Conservation (phyloP, 2,797 vertebrate genomes). For the Nannoperca obscura region DNA sequence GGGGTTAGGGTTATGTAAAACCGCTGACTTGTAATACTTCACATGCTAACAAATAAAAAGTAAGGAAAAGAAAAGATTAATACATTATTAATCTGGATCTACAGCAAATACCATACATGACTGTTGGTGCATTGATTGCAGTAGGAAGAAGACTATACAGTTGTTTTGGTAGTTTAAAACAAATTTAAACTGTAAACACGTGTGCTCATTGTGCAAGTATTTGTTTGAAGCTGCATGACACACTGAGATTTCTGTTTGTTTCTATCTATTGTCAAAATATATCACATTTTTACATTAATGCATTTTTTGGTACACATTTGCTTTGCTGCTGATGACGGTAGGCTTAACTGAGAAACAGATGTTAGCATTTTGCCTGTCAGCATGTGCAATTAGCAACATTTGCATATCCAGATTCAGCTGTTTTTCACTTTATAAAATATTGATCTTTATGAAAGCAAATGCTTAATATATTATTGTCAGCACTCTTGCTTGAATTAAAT, state of each 20-base stretch:
- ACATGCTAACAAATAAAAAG: background rate
- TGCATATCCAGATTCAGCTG: slow-evolving; percentile 82
- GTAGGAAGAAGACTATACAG: slow-evolving; percentile 3
- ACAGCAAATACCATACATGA: background rate
- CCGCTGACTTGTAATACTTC: background rate
- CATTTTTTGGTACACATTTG: slow-evolving; percentile 62
- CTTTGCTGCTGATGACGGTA: slow-evolving; percentile 75
- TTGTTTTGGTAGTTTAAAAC: slow-evolving; percentile 32
- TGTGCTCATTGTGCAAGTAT: slow-evolving; percentile 75
- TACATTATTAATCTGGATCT: background rate
- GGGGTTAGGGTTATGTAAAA: background rate
- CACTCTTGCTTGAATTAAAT: slow-evolving; percentile 7
- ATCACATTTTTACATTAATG: slow-evolving; percentile 78
- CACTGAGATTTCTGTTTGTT: slow-evolving; percentile 76
- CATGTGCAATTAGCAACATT: slow-evolving; percentile 87
- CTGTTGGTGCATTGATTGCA: background rate
- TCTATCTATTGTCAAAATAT: slow-evolving; percentile 75
- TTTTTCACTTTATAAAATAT: slow-evolving; percentile 75
- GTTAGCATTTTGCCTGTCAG: slow-evolving; percentile 86
- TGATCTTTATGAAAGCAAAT: slow-evolving; percentile 63
- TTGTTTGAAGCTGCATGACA: slow-evolving; percentile 72
- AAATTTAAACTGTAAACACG: slow-evolving; percentile 68
- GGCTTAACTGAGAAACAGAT: slow-evolving; percentile 84
- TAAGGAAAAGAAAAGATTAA: background rate
- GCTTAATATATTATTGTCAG: slow-evolving; percentile 35